Conservation (phyloP, 2,888 invertebrate species). For the Pediacus dermestoides region DNA sequence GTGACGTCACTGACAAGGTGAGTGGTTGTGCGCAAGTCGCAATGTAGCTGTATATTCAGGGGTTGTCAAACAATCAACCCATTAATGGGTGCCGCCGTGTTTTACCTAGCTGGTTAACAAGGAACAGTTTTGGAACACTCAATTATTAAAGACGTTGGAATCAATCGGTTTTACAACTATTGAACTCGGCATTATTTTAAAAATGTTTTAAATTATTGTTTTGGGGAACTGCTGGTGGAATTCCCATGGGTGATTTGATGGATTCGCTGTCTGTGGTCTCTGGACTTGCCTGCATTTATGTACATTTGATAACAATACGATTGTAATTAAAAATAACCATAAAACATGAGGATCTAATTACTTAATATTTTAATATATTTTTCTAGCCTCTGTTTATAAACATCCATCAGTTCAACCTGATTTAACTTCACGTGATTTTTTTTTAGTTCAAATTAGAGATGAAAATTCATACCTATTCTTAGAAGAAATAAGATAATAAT, state of each 20-base stretch:
- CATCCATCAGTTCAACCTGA: no score
- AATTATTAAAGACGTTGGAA: constrained; percentile 6
- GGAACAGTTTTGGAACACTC: constrained; percentile 9
- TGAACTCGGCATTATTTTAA: not conserved
- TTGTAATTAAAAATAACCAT: no score
- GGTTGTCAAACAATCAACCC: constrained; percentile 35
- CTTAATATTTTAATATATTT: no score
- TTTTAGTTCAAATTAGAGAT: no score
- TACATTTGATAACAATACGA: no score
- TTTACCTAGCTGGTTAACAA: constrained; percentile 4
- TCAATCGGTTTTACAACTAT: constrained; percentile 2
- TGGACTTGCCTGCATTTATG: constrained; percentile 6
- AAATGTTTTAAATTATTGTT: no score
- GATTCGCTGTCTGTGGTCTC: constrained; percentile 6
- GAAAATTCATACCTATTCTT: no score
- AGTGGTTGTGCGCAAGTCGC: constrained; percentile 36
- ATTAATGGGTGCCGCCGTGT: no score
- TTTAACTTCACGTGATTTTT: no score
- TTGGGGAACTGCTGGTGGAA: constrained; percentile 12
- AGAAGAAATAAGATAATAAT: no score
- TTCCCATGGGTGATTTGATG: constrained; percentile 15
- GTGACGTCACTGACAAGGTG: constrained; percentile 48
- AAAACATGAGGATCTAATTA: no score
- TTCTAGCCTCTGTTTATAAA: no score
- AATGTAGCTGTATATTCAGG: constrained; percentile 29